Percentiles rank a stretch among this genome's conserved stretches.
Evolutionary conservation across 2,888 invertebrate genomes (phyloP).

Genomic region (Tanypteryx hageni): DNA sequence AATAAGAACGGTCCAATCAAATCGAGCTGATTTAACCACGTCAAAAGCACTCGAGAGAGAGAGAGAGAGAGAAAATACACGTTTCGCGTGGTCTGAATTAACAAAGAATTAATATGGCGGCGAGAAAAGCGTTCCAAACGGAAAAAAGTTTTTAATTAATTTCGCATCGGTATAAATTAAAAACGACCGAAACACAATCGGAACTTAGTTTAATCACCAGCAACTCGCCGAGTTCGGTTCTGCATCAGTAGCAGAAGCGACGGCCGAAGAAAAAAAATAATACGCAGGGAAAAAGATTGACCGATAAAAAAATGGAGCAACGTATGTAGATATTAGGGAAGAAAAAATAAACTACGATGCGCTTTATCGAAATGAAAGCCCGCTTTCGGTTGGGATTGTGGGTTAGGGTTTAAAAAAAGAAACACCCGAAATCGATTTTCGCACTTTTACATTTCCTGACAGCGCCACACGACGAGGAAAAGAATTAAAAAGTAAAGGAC

Average conservation of each 20-base stretch:
- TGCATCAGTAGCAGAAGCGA: not conserved
- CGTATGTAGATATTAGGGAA: not conserved
- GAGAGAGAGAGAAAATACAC: not conserved
- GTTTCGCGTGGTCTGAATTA: not conserved
- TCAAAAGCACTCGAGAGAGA: not conserved
- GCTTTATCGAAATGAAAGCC: not conserved
- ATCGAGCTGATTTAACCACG: not conserved
- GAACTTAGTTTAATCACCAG: conserved; percentile 1
- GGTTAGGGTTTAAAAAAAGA: not conserved
- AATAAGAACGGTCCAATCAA: not conserved
- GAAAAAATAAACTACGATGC: not conserved
- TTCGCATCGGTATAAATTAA: not conserved
- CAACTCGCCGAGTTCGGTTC: not conserved
- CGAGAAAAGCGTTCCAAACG: not conserved
- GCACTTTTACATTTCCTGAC: conserved; percentile 15
- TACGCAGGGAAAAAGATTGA: not conserved
- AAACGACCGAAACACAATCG: not conserved
- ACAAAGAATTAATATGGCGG: not conserved
- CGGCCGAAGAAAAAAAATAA: not conserved
- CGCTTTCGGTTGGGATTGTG: not conserved
- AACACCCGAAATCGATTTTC: not conserved
- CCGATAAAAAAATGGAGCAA: not conserved
- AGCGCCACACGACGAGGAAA: not conserved
- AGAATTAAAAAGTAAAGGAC: not conserved
- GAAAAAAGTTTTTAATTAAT: conserved; percentile 21